These are phyloP conservation scores for Dendroctonus valens DNA, from an alignment of 1,140 invertebrate genomes.

Conservation along the genomic window DNA sequence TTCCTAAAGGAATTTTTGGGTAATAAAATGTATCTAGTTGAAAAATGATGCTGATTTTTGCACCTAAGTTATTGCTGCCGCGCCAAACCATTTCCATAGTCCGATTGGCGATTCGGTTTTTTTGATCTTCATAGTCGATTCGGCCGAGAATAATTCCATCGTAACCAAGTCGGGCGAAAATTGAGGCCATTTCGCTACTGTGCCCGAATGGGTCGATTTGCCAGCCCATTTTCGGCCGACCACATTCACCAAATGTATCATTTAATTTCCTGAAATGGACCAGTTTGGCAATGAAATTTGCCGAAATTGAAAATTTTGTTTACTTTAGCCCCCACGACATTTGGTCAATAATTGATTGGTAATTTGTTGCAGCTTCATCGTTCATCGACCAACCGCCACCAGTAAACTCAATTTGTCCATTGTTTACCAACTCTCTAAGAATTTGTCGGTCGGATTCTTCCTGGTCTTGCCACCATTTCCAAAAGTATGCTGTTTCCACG, in stretches of 20 bases:
- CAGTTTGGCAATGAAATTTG: not conserved
- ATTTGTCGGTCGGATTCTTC: slow-evolving; percentile 56
- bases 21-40: not conserved
- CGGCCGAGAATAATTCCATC: slow-evolving; percentile 87
- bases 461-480: slow-evolving; percentile 87
- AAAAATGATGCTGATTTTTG: not conserved
- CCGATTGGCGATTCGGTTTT: slow-evolving; percentile 58
- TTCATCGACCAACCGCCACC: slow-evolving; percentile 90
- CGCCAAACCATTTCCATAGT: slow-evolving; percentile 87
- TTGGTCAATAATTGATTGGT: slow-evolving; percentile 92
- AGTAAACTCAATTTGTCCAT: slow-evolving; percentile 85
- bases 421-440: slow-evolving; percentile 62
- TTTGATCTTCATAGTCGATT: slow-evolving; percentile 86
- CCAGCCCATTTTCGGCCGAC: slow-evolving; percentile 79
- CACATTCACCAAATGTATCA: slow-evolving; percentile 82
- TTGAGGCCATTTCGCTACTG: slow-evolving; percentile 80
- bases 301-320: not conserved
- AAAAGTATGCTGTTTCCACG: slow-evolving; percentile 86
- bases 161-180: slow-evolving; percentile 81
- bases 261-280: slow-evolving; percentile 60
- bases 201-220: slow-evolving; percentile 95
- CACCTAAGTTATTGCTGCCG: slow-evolving; percentile 59
- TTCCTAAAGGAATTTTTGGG: slow-evolving; percentile 1
- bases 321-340: slow-evolving; percentile 77
- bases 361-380: slow-evolving; percentile 90